These are phyloP conservation scores for Gallinago paraguaiae DNA, from an alignment of 2,113 vertebrate species.

Conservation along the genomic window DNA sequence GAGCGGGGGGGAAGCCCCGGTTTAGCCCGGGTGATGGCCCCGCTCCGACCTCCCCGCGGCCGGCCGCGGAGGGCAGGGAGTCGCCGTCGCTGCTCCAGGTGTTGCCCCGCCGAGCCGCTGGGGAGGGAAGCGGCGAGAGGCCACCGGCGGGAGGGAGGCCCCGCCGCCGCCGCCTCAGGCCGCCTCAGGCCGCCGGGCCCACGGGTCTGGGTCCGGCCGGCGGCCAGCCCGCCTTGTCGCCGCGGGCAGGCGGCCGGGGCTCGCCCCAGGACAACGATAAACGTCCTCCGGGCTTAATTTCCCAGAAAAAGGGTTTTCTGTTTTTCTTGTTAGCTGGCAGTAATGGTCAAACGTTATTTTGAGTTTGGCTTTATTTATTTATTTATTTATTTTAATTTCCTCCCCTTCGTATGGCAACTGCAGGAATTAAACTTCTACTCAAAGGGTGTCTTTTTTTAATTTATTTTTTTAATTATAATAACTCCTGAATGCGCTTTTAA, in stretches of 20 bases:
- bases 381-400: neutral
- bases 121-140: neutral
- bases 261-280: neutral
- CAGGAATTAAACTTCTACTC: neutral
- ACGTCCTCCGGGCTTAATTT: constrained; percentile 6
- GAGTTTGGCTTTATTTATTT: neutral
- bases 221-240: neutral
- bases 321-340: constrained; percentile 25
- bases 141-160: neutral
- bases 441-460: neutral
- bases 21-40: neutral
- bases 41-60: neutral
- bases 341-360: constrained; percentile 23
- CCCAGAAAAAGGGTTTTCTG: neutral
- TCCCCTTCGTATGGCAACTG: neutral
- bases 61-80: neutral
- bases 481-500: neutral
- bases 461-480: neutral
- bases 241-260: neutral
- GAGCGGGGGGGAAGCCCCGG: neutral
- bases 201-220: neutral
- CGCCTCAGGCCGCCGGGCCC: neutral
- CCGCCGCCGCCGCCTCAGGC: too few species aligned
- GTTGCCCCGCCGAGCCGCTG: neutral
- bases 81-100: neutral